These are phyloP conservation scores for Cryptocheilus praepositus DNA, from an alignment of 2,888 invertebrate genomes.

Conservation along the genomic window DNA sequence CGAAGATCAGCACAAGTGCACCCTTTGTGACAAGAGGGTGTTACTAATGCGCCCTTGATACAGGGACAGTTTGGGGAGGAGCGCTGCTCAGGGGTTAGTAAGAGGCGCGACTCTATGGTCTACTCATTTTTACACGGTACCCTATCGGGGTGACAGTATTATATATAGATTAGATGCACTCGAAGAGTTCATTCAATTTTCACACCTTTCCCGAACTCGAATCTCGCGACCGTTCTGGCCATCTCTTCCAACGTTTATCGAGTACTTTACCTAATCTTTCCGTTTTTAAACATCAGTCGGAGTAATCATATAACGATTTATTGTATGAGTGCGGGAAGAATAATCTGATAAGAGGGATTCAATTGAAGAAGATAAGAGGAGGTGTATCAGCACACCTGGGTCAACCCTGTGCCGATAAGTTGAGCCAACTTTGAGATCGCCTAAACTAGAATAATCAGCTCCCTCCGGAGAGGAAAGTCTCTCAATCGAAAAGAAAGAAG, in stretches of 20 bases:
- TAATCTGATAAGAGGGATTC: neutral
- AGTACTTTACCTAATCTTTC: too few species aligned
- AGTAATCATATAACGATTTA: too few species aligned
- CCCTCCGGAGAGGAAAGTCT: too few species aligned
- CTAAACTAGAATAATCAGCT: neutral
- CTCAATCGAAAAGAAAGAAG: too few species aligned
- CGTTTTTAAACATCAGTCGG: too few species aligned
- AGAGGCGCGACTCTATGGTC: constrained; percentile 59
- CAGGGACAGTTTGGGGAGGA: constrained; percentile 10
- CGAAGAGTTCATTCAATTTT: constrained; percentile 52
- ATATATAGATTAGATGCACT: constrained; percentile 66
- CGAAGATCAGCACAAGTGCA: constrained; percentile 71
- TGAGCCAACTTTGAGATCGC: neutral
- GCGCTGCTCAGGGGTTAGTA: constrained; percentile 27
- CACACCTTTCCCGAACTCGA: constrained; percentile 58
- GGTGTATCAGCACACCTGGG: constrained; percentile 59
- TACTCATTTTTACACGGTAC: constrained; percentile 72
- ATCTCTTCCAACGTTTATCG: too few species aligned
- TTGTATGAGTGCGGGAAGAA: constrained; percentile 6
- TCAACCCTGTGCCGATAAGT: constrained; percentile 38
- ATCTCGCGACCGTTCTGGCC: too few species aligned
- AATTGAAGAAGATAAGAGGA: constrained; percentile 44
- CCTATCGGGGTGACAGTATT: constrained; percentile 61
- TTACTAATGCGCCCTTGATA: constrained; percentile 59
- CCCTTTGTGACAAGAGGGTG: constrained; percentile 53